A percentile compares a stretch with the other conserved stretches of the same genome.
Conservation (phyloP, 2,888 invertebrate species). For the Pseudoips prasinana region DNA sequence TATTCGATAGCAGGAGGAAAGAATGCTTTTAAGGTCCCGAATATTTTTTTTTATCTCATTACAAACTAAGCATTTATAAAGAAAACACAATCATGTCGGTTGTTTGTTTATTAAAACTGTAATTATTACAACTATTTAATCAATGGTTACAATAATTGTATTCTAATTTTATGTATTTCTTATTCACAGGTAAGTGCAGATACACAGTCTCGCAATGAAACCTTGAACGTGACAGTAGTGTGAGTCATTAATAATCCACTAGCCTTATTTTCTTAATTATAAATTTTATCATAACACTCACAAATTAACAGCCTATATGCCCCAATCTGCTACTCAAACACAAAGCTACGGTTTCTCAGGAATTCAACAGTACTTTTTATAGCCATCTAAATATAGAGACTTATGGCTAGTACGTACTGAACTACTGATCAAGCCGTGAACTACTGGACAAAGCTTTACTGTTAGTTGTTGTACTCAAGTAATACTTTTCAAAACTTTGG, state of each 20-base stretch:
- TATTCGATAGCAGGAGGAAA: too few species aligned
- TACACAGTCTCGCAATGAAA: conserved; percentile 38
- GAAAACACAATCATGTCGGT: too few species aligned
- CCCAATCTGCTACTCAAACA: conserved; percentile 15
- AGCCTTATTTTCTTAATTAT: conserved; percentile 4
- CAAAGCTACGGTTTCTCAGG: conserved; percentile 43
- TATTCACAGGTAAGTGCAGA: conserved; percentile 40
- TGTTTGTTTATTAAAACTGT: too few species aligned
- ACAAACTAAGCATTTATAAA: too few species aligned
- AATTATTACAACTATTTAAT: too few species aligned
- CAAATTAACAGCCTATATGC: conserved; percentile 1
- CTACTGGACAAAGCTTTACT: conserved; percentile 43
- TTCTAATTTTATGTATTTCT: conserved; percentile 10
- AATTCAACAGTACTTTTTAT: conserved; percentile 60
- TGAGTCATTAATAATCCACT: conserved; percentile 23
- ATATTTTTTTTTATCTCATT: too few species aligned
- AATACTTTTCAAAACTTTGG: too few species aligned
- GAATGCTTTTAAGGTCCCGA: too few species aligned
- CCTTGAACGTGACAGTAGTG: conserved; percentile 45
- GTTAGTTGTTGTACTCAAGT: conserved; percentile 9
- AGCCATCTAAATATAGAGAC: conserved; percentile 60
- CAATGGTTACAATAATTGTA: too few species aligned
- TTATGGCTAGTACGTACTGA: conserved; percentile 47
- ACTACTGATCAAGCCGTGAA: conserved; percentile 33
- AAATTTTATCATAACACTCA: not conserved